Evolutionary conservation across 2,888 invertebrate genomes (phyloP).

Genomic region (Furcula furcula): DNA sequence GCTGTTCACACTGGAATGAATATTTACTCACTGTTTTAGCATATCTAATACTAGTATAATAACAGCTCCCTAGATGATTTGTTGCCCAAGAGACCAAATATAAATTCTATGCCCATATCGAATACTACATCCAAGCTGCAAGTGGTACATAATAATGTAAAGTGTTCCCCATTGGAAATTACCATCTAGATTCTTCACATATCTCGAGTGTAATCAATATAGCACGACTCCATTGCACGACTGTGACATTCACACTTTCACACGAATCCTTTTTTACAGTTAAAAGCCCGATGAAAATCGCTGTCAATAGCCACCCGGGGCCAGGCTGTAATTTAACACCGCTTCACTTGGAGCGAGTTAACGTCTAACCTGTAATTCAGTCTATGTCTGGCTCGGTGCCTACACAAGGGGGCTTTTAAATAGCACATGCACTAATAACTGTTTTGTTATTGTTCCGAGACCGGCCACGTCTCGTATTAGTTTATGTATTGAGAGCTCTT

Average conservation of each 20-base stretch:
- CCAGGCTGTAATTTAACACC: conserved; percentile 25
- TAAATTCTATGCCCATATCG: no score
- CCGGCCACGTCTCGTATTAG: neutral
- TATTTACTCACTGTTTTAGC: no score
- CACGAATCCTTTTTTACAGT: conserved; percentile 8
- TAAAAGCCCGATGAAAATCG: conserved; percentile 11
- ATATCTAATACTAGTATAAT: no score
- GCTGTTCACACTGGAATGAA: no score
- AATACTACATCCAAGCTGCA: no score
- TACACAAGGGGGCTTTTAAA: conserved; percentile 18
- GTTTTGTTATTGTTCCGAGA: conserved; percentile 18
- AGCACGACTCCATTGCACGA: conserved; percentile 8
- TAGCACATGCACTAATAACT: conserved; percentile 16
- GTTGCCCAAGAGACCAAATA: no score
- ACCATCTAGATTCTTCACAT: no score
- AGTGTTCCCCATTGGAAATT: no score
- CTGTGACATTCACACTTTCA: conserved; percentile 9
- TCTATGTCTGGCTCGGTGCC: conserved; percentile 14
- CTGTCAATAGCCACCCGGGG: conserved; percentile 14
- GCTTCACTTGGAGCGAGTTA: conserved; percentile 18
- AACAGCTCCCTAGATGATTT: no score
- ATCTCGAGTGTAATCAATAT: no score
- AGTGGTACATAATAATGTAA: no score
- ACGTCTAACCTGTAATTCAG: conserved; percentile 32
- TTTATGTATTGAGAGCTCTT: neutral